phyloP scores from a whole-genome alignment of 2,113 vertebrate species.

The Tamias sibiricus region DNA sequence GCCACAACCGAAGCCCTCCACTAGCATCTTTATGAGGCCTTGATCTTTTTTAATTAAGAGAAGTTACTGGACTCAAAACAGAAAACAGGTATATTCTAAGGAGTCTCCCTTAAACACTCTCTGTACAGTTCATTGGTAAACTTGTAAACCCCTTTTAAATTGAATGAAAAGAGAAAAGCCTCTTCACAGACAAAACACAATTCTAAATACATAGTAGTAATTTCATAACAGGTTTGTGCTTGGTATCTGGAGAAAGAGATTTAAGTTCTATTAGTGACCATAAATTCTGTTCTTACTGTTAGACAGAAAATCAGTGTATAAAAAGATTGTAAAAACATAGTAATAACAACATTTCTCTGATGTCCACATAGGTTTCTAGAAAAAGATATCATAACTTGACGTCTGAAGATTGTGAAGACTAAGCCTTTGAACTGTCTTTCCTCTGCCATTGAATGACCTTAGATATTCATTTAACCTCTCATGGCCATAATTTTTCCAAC shows the following conservation, averaged over 20 bases:
- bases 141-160: conserved; percentile 1
- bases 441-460: background rate
- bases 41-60: conserved; percentile 13
- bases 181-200: background rate
- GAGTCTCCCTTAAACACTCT: background rate
- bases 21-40: background rate
- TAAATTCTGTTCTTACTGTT: background rate
- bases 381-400: background rate
- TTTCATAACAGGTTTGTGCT: conserved; percentile 10
- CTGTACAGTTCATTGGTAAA: background rate
- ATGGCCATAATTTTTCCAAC: background rate
- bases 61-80: background rate
- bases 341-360: conserved; percentile 1
- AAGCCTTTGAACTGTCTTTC: background rate
- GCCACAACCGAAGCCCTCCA: background rate
- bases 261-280: background rate
- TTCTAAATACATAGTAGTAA: background rate
- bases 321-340: background rate
- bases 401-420: background rate
- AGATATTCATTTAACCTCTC: background rate
- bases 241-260: conserved; percentile 25
- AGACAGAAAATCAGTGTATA: background rate
- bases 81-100: background rate
- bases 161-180: background rate
- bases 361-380: background rate